Conservation (phyloP, 2,888 invertebrate species). For the Hemithea aestivaria region DNA sequence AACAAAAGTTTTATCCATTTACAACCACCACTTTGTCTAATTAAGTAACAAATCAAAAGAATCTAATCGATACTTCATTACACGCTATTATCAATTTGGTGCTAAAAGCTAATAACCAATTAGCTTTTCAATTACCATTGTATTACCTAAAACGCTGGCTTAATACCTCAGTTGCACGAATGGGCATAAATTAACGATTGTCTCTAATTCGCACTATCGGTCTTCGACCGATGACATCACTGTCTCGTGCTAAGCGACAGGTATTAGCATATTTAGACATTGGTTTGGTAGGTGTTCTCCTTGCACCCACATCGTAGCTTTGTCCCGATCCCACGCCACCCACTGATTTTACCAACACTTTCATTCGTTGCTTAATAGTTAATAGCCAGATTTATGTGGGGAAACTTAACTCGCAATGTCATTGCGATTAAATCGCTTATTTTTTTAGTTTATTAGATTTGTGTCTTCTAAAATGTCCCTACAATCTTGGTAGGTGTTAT, state of each 20-base stretch:
- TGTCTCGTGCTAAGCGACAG: slow-evolving; percentile 29
- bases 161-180: no score
- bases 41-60: no score
- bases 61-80: background rate
- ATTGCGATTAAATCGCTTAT: slow-evolving; percentile 22
- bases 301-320: slow-evolving; percentile 59
- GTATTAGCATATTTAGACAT: slow-evolving; percentile 32
- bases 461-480: no score
- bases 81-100: background rate
- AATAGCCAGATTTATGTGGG: slow-evolving; percentile 41
- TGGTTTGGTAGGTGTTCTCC: slow-evolving; percentile 48
- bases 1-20: no score
- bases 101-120: background rate
- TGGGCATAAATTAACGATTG: no score
- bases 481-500: slow-evolving; percentile 6
- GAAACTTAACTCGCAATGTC: slow-evolving; percentile 34
- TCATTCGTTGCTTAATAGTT: slow-evolving; percentile 63
- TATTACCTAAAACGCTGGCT: background rate
- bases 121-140: no score
- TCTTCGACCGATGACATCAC: slow-evolving; percentile 57
- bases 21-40: no score
- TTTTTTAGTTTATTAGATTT: slow-evolving; percentile 10
- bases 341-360: slow-evolving; percentile 55
- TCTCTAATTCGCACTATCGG: slow-evolving; percentile 24
- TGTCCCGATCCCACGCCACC: slow-evolving; percentile 64